These are phyloP conservation scores for Hyperoodon ampullatus DNA, from an alignment of 2,113 vertebrate species.

Conservation along the genomic window DNA sequence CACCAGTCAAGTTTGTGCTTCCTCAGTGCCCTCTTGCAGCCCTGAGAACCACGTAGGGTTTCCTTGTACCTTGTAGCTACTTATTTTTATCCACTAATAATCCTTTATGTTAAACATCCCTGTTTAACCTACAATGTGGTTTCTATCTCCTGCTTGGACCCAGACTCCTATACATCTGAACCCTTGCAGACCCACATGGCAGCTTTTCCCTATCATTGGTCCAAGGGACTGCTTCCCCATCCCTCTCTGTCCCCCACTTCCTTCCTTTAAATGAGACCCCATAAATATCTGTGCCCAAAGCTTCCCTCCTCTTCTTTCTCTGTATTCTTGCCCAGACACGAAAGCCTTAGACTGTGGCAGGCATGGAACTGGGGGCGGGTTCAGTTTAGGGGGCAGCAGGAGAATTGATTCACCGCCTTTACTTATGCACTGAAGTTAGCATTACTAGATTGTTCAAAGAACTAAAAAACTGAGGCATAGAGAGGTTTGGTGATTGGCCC, in stretches of 20 bases:
- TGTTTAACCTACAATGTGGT: rapidly evolving
- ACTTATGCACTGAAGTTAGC: neutral
- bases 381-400: rapidly evolving
- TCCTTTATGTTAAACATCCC: neutral
- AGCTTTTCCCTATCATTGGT: neutral
- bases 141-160: too few species aligned
- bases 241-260: neutral
- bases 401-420: neutral
- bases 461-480: neutral
- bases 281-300: neutral
- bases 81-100: neutral
- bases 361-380: neutral
- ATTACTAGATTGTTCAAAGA: rapidly evolving
- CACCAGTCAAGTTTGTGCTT: neutral
- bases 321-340: rapidly evolving
- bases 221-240: neutral
- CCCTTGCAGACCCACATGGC: rapidly evolving
- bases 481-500: too few species aligned
- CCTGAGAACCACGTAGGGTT: neutral
- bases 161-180: neutral
- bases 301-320: neutral
- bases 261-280: neutral
- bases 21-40: too few species aligned
- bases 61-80: neutral
- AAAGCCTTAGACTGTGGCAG: too few species aligned